Evolutionary conservation across 2,888 invertebrate genomes (phyloP).

Genomic region (Cyclophora albipunctata): DNA sequence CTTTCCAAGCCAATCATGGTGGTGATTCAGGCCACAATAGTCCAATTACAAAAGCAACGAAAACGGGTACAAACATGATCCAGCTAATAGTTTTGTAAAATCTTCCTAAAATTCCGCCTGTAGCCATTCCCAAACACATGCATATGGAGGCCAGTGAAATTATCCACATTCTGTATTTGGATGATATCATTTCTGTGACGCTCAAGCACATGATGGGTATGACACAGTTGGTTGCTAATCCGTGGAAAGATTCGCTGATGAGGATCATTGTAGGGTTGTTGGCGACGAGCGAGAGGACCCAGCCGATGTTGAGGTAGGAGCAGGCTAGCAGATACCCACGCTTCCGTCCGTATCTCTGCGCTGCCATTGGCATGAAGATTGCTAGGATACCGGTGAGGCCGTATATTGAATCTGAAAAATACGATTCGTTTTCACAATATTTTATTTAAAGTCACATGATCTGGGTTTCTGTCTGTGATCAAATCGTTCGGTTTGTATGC

Average conservation of each 20-base stretch:
- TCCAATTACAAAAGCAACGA: conserved; percentile 1
- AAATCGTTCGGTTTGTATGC: no score
- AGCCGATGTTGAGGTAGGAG: conserved; percentile 1
- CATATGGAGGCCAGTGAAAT: background rate
- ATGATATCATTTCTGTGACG: conserved; percentile 13
- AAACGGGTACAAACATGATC: conserved; percentile 1
- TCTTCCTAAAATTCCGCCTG: conserved; percentile 1
- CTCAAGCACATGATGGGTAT: conserved; percentile 1
- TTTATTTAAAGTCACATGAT: no score
- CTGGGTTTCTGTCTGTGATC: no score
- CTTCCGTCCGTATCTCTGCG: conserved; percentile 6
- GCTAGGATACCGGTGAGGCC: conserved; percentile 5
- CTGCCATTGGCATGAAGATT: conserved; percentile 2
- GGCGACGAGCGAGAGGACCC: conserved; percentile 1
- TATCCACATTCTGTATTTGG: conserved; percentile 10
- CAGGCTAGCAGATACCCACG: conserved; percentile 1
- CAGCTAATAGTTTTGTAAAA: conserved; percentile 3
- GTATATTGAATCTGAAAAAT: conserved; percentile 5
- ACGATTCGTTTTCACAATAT: no score
- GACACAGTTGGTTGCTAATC: conserved; percentile 3
- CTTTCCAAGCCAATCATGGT: conserved; percentile 10
- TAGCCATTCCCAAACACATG: background rate
- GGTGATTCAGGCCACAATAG: conserved; percentile 11
- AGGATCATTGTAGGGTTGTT: background rate
- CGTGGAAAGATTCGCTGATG: conserved; percentile 5